Evolutionary conservation across 1,140 invertebrate species (phyloP), one percentile per base, ranked within the genome.

Genomic region (Bradynema listronoti): DNA sequence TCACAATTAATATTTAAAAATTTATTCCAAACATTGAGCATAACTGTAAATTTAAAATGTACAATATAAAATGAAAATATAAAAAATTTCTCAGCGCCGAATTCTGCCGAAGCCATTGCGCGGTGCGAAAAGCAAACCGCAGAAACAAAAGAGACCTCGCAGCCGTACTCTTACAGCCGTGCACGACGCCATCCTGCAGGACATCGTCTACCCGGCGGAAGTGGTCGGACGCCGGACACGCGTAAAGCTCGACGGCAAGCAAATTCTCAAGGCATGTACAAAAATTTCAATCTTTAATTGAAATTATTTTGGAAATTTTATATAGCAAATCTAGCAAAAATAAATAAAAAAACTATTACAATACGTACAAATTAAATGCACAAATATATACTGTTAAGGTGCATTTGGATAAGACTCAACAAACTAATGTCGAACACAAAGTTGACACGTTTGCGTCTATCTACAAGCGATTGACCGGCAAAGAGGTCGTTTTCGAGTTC

Each of bases 361-460:
- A n/a, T n/a, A n/a, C n/a, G n/a, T n/a, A n/a, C n/a, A n/a, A n/a
- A n/a, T n/a, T n/a, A n/a, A n/a, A n/a, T n/a, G n/a, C n/a, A n/a
- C n/a, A n/a, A 66, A n/a, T n/a, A n/a, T n/a, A n/a, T n/a, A n/a
- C n/a, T n/a, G n/a, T n/a, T n/a, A 32, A 71, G 66, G 91, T 98
- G 69, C 94, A 98, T 82, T 83, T 99, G 64, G 95, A 99, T 80
- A 97, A 95, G 81, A 90, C 87, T 79, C 91, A 97, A 79, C 91
- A 95, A 81, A 97, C 92, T 54, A 96, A 91, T 72, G 93, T 98
- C 82, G 94, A 98, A 84, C 93, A 98, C 80, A 98, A 98, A 85
- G 87, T 94, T 71, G 93, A 97, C 73, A 96, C 93, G 46, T 97
- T 98, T 84, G 86, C 89, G 69, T 87, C 89, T 63, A 90, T 98